phyloP scores from a whole-genome alignment of 2,113 vertebrate species.

The Channa maculata region DNA sequence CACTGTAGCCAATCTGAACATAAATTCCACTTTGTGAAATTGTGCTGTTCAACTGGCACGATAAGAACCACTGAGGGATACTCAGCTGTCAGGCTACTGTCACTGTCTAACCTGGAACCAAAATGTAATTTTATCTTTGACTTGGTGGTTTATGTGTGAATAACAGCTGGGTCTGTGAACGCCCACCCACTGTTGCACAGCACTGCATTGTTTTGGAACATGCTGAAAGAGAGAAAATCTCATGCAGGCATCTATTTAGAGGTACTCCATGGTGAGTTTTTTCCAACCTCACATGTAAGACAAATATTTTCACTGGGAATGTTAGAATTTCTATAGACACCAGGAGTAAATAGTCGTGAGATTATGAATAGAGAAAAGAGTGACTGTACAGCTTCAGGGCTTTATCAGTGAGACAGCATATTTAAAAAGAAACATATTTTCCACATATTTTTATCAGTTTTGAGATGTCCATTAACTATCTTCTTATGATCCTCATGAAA shows the following conservation, averaged over 20 bases:
- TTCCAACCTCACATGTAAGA: conserved; percentile 55
- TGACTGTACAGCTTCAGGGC: conserved; percentile 24
- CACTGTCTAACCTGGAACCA: conserved; percentile 51
- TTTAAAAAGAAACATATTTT: conserved; percentile 31
- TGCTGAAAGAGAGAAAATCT: conserved; percentile 52
- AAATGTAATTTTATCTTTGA: conserved; percentile 37
- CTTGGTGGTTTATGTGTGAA: conserved; percentile 53
- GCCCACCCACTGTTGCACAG: conserved; percentile 52
- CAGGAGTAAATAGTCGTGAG: conserved; percentile 24
- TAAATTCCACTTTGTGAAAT: conserved; percentile 39
- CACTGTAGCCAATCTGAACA: conserved; percentile 34
- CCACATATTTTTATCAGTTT: conserved; percentile 25
- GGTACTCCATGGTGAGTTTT: conserved; percentile 51
- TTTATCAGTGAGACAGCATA: conserved; percentile 25
- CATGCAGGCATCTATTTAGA: conserved; percentile 53
- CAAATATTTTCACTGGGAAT: conserved; percentile 71
- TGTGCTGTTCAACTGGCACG: conserved; percentile 9
- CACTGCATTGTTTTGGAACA: conserved; percentile 63
- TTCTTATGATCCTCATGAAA: conserved; percentile 18
- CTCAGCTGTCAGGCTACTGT: conserved; percentile 61
- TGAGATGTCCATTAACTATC: neutral
- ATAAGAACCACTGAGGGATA: conserved; percentile 50
- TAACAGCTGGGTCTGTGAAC: conserved; percentile 46
- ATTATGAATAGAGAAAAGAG: conserved; percentile 61
- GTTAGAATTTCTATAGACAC: conserved; percentile 50